Conservation (phyloP, 2,113 vertebrate genomes). For the Sinocyclocheilus grahami region DNA sequence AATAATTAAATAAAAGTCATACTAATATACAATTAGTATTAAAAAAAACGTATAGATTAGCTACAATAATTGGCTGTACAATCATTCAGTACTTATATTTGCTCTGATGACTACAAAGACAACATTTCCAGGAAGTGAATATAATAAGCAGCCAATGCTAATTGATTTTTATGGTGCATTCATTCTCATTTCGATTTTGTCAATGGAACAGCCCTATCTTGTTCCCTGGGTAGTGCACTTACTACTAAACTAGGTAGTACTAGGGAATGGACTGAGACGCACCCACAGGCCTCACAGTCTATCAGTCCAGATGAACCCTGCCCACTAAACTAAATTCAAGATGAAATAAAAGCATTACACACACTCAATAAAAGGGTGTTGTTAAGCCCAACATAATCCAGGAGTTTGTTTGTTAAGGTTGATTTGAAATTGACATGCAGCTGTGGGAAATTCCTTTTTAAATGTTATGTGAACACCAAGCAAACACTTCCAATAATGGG, state of each 20-base stretch:
- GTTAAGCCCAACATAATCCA: constrained; percentile 10
- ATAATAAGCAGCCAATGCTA: background rate
- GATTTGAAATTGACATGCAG: background rate
- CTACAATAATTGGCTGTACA: background rate
- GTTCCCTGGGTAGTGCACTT: background rate
- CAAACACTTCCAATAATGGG: background rate
- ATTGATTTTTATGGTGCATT: background rate
- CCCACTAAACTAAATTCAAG: background rate
- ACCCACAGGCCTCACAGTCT: background rate
- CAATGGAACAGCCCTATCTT: background rate
- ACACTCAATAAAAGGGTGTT: background rate
- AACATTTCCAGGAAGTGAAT: background rate
- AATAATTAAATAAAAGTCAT: too few relatives aligned
- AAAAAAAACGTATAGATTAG: background rate
- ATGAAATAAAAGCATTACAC: background rate
- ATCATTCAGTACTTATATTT: background rate
- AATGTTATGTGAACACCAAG: background rate
- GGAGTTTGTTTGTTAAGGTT: constrained; percentile 28
- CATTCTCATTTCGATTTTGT: background rate
- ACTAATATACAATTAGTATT: background rate
- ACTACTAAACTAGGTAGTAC: too few relatives aligned
- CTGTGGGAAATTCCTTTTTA: background rate
- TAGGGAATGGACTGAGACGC: background rate
- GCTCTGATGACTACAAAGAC: background rate
- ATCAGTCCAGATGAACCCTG: background rate